Base-by-base conservation (phyloP, 1,140 invertebrate species). In the Drosophila chauvacae region DNA sequence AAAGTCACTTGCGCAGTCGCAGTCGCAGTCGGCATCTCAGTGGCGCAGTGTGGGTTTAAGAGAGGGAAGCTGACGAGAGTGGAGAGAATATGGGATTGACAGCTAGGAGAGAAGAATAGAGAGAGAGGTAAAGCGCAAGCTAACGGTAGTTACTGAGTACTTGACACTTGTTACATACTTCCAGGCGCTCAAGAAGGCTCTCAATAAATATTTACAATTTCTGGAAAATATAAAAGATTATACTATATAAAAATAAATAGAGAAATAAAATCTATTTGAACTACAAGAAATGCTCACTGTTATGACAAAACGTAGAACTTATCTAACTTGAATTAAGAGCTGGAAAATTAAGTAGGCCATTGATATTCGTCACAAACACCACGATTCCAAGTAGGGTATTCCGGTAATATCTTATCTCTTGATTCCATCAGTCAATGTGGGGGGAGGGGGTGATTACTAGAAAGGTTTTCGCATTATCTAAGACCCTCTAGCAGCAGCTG, bases 1-100 rank as follows among this genome's bases (percentile, higher is more conserved):
- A 79, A 81, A 73, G 65, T 81, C 78, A 79, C 76, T 84, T 76
- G 81, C 75, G 80, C 80, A 82, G 80, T 74, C 69, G 76, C 18
- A 39, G 53, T 56, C 53, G 7, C 33, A 23, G 55, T 57, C 35
- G 23, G 23, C 35, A 51, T 47, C 51, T 41, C 39, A 47, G 62
- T 42, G 23, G 53, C 50, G n/a, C 56, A 87, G 80, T 88, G 83
- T 87, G 83, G 83, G 83, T 83, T 80, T 84, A 77, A 56, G 42
- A 48, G 42, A 60, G 53, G 41, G 23, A 35, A 28, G 47, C 14
- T 1, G n/a, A 6, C 26, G 51, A 50, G 59, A 37, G 61, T 42
- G 18, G 7, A 30, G 44, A 63, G 37, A 33, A 42, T 35, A 10
- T 30, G 18, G 26, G 41, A 41, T 69, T 35, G 28, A 26, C 37